Conservation (phyloP, 2,113 vertebrate genomes). For the Bostrychus sinensis region DNA sequence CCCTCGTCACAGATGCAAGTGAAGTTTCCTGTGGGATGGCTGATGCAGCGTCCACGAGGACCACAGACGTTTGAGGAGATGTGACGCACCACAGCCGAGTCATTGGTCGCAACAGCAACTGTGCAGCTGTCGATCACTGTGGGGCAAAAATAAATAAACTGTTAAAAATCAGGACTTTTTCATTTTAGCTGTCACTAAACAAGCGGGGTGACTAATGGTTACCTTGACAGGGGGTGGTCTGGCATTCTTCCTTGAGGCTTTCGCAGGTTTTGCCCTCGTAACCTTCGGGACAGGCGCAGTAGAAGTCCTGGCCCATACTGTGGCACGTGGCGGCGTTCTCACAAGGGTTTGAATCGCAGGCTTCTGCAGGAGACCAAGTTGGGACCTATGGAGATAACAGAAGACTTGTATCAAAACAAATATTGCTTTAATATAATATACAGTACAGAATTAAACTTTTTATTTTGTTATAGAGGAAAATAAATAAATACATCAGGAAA, state of each 20-base stretch:
- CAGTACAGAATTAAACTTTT: too few species aligned
- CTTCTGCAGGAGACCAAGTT: conserved; percentile 65
- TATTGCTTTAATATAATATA: too few species aligned
- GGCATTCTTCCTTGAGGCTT: conserved; percentile 85
- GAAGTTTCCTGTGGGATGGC: conserved; percentile 90
- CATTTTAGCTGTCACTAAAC: fast-evolving
- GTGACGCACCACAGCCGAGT: conserved; percentile 78
- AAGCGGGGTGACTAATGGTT: neutral
- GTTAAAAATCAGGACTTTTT: neutral
- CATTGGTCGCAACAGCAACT: conserved; percentile 84
- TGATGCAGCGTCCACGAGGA: conserved; percentile 88
- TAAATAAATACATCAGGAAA: too few species aligned
- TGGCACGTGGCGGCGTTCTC: conserved; percentile 90
- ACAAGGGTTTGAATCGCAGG: conserved; percentile 91
- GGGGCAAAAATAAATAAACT: neutral
- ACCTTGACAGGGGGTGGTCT: conserved; percentile 89
- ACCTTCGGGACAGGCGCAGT: conserved; percentile 92
- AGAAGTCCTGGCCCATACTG: conserved; percentile 89
- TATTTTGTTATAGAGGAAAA: too few species aligned
- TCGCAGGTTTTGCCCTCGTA: conserved; percentile 92
- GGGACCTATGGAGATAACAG: conserved; percentile 77
- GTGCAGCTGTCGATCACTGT: conserved; percentile 96
- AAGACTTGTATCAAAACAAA: too few species aligned
- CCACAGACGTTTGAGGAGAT: conserved; percentile 90
- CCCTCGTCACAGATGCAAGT: conserved; percentile 90